Conservation (phyloP, 2,113 vertebrate species). For the Aythya baeri region DNA sequence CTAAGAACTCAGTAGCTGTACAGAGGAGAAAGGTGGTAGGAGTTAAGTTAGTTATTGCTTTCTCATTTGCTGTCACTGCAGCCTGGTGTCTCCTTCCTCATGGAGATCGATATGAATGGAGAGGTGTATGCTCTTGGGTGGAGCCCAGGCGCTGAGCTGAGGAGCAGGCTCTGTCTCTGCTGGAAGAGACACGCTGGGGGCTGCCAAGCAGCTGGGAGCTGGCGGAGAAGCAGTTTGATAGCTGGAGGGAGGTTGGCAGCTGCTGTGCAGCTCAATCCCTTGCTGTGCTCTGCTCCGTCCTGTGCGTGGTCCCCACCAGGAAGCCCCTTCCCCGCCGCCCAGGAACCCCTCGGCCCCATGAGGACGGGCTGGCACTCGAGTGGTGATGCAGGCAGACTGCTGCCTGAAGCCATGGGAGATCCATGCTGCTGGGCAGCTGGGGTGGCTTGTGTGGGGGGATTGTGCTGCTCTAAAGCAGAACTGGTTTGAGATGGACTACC, state of each 20-base stretch:
- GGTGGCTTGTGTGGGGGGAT: rapidly evolving
- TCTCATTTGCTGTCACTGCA: neutral
- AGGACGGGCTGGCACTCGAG: neutral
- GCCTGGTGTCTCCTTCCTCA: neutral
- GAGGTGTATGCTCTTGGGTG: neutral
- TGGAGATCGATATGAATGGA: neutral
- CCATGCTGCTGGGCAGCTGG: neutral
- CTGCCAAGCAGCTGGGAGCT: neutral
- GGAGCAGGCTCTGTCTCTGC: neutral
- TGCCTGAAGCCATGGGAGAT: neutral
- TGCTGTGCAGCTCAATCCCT: rapidly evolving
- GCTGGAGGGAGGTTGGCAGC: neutral
- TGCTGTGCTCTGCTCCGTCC: neutral
- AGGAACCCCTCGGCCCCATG: neutral
- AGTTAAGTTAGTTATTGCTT: neutral
- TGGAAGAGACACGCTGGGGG: neutral
- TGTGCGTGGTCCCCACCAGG: neutral
- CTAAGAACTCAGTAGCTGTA: neutral
- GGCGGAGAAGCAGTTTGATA: neutral
- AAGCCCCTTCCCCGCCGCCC: neutral
- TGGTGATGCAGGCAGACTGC: rapidly evolving
- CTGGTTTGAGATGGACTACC: neutral
- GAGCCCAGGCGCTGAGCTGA: neutral
- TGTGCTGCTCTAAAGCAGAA: neutral
- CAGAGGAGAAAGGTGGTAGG: neutral